Evolutionary conservation across 2,888 invertebrate genomes (phyloP).

Genomic region (Hyles lineata): DNA sequence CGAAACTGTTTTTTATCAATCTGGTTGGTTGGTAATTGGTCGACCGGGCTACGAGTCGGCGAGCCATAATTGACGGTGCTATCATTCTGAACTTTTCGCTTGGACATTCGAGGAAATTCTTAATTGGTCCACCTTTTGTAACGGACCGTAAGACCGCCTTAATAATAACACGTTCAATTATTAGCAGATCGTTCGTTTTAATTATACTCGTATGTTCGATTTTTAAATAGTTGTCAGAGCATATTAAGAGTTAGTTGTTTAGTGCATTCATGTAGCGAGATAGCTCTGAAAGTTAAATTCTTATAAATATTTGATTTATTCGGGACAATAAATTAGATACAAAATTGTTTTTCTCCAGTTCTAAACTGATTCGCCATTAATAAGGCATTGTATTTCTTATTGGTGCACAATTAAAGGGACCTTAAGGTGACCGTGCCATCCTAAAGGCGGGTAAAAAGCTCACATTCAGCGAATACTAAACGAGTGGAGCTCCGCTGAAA

Average conservation of each 20-base stretch:
- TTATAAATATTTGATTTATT: constrained; percentile 21
- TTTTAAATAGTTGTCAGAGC: neutral
- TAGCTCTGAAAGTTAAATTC: neutral
- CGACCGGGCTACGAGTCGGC: constrained; percentile 66
- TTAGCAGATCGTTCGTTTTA: constrained; percentile 78
- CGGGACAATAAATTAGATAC: constrained; percentile 15
- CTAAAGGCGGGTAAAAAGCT: constrained; percentile 68
- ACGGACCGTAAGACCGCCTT: constrained; percentile 78
- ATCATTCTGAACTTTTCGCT: constrained; percentile 80
- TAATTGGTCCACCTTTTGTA: constrained; percentile 83
- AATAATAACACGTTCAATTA: constrained; percentile 79
- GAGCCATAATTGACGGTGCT: constrained; percentile 80
- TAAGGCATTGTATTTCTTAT: constrained; percentile 77
- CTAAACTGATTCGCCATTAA: constrained; percentile 58
- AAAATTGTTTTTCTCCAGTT: constrained; percentile 34
- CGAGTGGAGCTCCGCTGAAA: constrained; percentile 77
- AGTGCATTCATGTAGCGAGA: neutral
- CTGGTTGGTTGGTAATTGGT: constrained; percentile 76
- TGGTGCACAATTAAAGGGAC: constrained; percentile 78
- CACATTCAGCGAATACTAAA: constrained; percentile 77
- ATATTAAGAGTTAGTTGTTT: neutral
- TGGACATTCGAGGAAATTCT: constrained; percentile 82
- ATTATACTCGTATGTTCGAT: constrained; percentile 71
- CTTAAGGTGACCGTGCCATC: constrained; percentile 81
- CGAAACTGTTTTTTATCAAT: constrained; percentile 80